A percentile compares a stretch with the other conserved stretches of the same genome.
These are phyloP conservation scores for Muscicapa comitata DNA, from an alignment of 2,797 vertebrate species.

Conservation along the genomic window DNA sequence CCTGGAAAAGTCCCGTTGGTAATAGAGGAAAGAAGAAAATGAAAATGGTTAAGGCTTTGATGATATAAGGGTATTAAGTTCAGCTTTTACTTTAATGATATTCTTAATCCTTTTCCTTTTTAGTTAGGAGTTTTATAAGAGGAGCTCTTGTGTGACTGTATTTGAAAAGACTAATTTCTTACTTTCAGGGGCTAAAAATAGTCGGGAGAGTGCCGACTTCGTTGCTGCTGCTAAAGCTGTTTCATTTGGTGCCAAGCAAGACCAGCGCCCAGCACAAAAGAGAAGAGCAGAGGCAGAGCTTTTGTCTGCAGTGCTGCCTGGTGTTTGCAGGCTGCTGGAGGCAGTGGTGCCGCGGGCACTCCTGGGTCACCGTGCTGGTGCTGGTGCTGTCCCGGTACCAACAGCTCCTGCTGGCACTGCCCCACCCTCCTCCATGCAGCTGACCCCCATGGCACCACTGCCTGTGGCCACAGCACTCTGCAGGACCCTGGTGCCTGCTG, in stretches of 20 bases:
- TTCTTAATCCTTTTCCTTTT: background rate
- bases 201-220: accelerated
- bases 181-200: background rate
- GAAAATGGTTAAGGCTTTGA: background rate
- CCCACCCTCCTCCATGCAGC: accelerated
- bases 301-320: background rate
- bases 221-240: background rate
- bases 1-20: background rate
- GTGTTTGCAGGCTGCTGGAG: background rate
- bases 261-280: accelerated
- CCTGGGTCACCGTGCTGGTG: accelerated
- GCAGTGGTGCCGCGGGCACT: accelerated
- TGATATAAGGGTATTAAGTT: background rate
- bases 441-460: accelerated
- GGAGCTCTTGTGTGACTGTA: background rate
- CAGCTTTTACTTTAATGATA: background rate
- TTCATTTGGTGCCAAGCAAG: background rate
- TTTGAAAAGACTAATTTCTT: background rate
- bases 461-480: accelerated
- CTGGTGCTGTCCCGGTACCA: accelerated
- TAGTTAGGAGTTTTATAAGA: background rate
- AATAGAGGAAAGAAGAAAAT: background rate
- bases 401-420: accelerated
- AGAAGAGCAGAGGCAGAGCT: background rate
- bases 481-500: accelerated